These are phyloP conservation scores for Musca domestica DNA, from an alignment of 1,140 invertebrate genomes.

Conservation along the genomic window DNA sequence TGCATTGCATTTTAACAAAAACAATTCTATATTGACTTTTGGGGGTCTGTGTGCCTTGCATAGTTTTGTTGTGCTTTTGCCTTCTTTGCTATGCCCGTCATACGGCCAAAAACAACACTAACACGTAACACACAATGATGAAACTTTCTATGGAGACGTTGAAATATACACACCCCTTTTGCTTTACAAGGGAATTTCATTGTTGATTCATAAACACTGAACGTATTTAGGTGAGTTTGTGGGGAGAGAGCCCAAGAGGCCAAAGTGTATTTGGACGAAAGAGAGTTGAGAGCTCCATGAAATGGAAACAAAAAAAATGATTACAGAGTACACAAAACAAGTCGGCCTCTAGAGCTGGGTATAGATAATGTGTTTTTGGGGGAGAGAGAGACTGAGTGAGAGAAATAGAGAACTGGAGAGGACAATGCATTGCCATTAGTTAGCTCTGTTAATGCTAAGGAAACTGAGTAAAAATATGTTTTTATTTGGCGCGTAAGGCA, in stretches of 20 bases:
- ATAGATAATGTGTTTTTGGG: not conserved
- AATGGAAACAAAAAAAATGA: too few relatives aligned
- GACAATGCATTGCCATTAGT: not conserved
- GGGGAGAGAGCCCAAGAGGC: not conserved
- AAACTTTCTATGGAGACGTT: conserved; percentile 9
- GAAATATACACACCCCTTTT: not conserved
- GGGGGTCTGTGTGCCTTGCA: not conserved
- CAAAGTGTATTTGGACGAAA: not conserved
- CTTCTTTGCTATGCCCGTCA: too few relatives aligned
- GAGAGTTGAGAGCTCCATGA: not conserved
- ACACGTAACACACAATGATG: not conserved
- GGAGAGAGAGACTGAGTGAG: not conserved
- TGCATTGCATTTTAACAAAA: too few relatives aligned
- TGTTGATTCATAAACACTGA: not conserved
- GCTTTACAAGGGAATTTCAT: too few relatives aligned
- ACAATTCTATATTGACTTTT: conserved; percentile 4
- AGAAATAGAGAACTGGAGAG: not conserved
- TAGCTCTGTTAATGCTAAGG: not conserved
- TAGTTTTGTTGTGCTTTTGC: too few relatives aligned
- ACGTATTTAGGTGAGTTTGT: not conserved
- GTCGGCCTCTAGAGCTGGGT: not conserved
- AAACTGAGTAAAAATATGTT: conserved; percentile 16
- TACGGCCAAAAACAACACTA: too few relatives aligned
- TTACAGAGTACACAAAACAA: not conserved
- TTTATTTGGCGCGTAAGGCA: conserved; percentile 21